These are phyloP conservation scores for Scelioninae gen. 1 DNA, from an alignment of 2,888 invertebrate genomes.

Conservation along the genomic window DNA sequence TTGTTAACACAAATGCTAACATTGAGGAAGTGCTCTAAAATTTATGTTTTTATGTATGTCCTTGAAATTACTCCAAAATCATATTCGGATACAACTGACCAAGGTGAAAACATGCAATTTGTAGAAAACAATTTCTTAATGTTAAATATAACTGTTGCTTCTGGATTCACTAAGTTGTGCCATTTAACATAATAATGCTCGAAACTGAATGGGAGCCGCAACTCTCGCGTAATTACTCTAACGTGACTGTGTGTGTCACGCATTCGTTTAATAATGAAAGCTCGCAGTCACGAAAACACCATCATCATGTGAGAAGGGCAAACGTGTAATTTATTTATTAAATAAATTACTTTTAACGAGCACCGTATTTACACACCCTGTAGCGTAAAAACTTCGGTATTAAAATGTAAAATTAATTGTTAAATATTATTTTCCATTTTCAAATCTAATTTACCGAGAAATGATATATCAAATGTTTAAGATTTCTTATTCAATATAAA, in stretches of 20 bases:
- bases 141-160: background rate
- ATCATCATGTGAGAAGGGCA: constrained; percentile 21
- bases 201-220: constrained; percentile 26
- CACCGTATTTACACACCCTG: constrained; percentile 11
- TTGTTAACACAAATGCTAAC: no score
- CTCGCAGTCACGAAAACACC: constrained; percentile 20
- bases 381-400: no score
- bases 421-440: no score
- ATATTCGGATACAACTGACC: background rate
- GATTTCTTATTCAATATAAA: no score
- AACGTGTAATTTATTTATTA: constrained; percentile 39
- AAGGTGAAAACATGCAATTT: background rate
- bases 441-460: no score
- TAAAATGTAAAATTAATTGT: no score
- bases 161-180: constrained; percentile 15
- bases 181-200: constrained; percentile 29
- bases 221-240: constrained; percentile 24
- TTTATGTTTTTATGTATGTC: no score
- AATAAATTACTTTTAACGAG: constrained; percentile 18
- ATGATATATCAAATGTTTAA: no score
- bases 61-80: no score
- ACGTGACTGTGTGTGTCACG: constrained; percentile 26
- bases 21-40: no score
- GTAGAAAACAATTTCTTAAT: background rate
- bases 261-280: constrained; percentile 49